Evolutionary conservation across 1,140 invertebrate species (phyloP).

Genomic region (Euura saliciscinereae): DNA sequence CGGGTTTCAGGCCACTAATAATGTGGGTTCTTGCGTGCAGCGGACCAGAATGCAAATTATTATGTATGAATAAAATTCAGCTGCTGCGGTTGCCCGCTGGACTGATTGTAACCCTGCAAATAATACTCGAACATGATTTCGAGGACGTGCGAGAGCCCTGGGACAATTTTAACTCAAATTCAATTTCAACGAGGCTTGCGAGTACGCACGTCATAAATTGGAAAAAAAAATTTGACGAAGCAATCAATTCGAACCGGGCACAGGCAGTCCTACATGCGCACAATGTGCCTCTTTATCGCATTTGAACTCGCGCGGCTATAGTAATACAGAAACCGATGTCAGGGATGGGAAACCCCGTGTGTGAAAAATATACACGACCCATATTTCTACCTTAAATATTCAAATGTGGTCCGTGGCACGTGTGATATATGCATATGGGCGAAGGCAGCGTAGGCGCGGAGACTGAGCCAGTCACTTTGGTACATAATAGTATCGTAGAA

Average conservation of each 20-base stretch:
- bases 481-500: slow-evolving; percentile 4
- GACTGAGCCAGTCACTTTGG: background rate
- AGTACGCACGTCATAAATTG: too few relatives aligned
- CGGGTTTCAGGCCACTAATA: slow-evolving; percentile 40
- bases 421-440: background rate
- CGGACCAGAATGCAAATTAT: slow-evolving; percentile 55
- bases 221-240: too few relatives aligned
- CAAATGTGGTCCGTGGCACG: background rate
- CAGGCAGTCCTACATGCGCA: too few relatives aligned
- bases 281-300: too few relatives aligned
- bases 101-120: slow-evolving; percentile 17
- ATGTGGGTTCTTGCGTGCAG: slow-evolving; percentile 47
- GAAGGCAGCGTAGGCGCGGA: background rate
- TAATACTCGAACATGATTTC: slow-evolving; percentile 20
- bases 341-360: too few relatives aligned
- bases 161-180: too few relatives aligned
- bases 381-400: too few relatives aligned
- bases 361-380: too few relatives aligned
- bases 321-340: background rate
- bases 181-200: too few relatives aligned
- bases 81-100: slow-evolving; percentile 28
- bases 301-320: too few relatives aligned
- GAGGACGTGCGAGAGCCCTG: slow-evolving; percentile 3
- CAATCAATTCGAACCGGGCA: too few relatives aligned
- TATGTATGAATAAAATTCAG: slow-evolving; percentile 46